Percentiles rank a stretch among this genome's conserved stretches.
phyloP scores from a whole-genome alignment of 1,140 invertebrate species.

The Aphaenogaster rudis region DNA sequence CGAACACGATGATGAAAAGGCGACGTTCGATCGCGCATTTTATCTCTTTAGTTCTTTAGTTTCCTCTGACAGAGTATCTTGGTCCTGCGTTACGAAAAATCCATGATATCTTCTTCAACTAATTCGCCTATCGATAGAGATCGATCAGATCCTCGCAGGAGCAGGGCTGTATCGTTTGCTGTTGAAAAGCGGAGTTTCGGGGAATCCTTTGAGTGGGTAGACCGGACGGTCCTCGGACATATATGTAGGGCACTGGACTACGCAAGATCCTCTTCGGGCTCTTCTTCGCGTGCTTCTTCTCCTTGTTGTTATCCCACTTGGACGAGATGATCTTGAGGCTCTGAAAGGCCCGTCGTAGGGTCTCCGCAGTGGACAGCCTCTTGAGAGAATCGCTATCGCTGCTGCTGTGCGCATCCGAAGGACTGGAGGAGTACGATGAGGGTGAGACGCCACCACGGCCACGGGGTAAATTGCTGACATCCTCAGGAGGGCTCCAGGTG shows the following conservation, averaged over 20 bases:
- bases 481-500: conserved; percentile 81
- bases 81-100: not conserved
- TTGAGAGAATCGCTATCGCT: conserved; percentile 87
- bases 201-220: conserved; percentile 93
- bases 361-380: conserved; percentile 89
- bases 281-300: conserved; percentile 85
- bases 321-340: conserved; percentile 88
- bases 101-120: too few relatives aligned
- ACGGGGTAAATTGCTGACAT: conserved; percentile 61
- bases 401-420: conserved; percentile 82
- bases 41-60: not conserved
- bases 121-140: conserved; percentile 71
- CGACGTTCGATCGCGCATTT: not conserved
- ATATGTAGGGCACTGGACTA: conserved; percentile 92
- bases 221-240: conserved; percentile 92
- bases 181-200: conserved; percentile 83
- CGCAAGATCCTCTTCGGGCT: conserved; percentile 91
- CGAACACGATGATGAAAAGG: not conserved
- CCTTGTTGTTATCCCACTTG: conserved; percentile 84
- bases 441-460: conserved; percentile 72
- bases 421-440: conserved; percentile 79
- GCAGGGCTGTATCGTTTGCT: conserved; percentile 72
- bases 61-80: not conserved
- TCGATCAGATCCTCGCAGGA: conserved; percentile 77
- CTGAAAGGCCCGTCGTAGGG: conserved; percentile 91